Evolutionary conservation across 2,888 invertebrate species (phyloP).

Genomic region (Plagodis dolabraria): DNA sequence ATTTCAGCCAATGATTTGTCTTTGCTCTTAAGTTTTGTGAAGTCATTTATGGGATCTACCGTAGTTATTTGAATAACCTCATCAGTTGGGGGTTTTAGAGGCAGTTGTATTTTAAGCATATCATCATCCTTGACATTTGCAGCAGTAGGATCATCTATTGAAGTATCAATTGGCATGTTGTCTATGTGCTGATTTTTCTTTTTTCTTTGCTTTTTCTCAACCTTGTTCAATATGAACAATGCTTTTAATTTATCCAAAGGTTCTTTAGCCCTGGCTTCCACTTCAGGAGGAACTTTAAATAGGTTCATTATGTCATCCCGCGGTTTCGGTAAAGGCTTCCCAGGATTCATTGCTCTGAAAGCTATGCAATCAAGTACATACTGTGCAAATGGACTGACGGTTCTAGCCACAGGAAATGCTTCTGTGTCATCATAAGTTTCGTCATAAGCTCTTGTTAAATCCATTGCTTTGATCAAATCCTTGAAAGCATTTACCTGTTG

Average conservation of each 20-base stretch:
- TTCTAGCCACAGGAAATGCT: conserved; percentile 79
- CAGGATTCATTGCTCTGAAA: conserved; percentile 85
- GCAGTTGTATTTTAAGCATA: conserved; percentile 60
- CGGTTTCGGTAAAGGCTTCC: conserved; percentile 81
- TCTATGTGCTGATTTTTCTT: conserved; percentile 42
- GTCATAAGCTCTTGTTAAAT: conserved; percentile 82
- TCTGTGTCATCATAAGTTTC: conserved; percentile 76
- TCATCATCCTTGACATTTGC: conserved; percentile 39
- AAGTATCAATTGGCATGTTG: conserved; percentile 31
- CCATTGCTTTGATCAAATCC: conserved; percentile 87
- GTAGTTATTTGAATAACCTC: conserved; percentile 80
- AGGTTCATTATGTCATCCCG: conserved; percentile 77
- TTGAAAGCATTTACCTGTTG: conserved; percentile 87
- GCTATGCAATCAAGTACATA: conserved; percentile 85
- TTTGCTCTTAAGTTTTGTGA: conserved; percentile 68
- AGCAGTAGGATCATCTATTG: conserved; percentile 31
- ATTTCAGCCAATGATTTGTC: conserved; percentile 63
- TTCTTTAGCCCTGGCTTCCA: conserved; percentile 74
- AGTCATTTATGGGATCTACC: conserved; percentile 86
- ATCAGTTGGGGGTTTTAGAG: conserved; percentile 42
- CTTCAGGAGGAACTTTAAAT: conserved; percentile 77
- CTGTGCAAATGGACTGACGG: conserved; percentile 80
- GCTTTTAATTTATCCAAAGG: conserved; percentile 76
- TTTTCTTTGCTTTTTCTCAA: conserved; percentile 60
- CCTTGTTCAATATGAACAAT: conserved; percentile 76